Evolutionary conservation across 53 echinoderm and acorn worm species (phyloP).

Genomic region (Zoroaster sp.): DNA sequence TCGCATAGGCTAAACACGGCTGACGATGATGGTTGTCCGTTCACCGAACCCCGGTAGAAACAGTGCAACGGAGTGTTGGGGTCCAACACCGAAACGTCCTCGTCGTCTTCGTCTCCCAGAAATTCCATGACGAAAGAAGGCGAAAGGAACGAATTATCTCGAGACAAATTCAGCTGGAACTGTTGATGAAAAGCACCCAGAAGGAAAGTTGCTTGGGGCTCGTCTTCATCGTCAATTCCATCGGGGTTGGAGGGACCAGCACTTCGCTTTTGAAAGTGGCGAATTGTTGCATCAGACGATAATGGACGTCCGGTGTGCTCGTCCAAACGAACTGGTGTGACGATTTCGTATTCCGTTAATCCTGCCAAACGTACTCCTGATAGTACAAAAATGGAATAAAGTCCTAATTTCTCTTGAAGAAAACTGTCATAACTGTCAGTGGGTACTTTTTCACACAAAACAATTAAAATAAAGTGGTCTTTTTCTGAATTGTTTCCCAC

Average conservation of each 20-base stretch:
- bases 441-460: too few relatives aligned
- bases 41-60: conserved; percentile 86
- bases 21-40: conserved; percentile 75
- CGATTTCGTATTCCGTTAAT: conserved; percentile 67
- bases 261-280: conserved; percentile 75
- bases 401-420: too few relatives aligned
- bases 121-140: conserved; percentile 81
- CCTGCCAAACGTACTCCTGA: conserved; percentile 46
- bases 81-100: conserved; percentile 49
- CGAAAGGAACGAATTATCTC: conserved; percentile 81
- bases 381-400: neutral
- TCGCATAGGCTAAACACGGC: conserved; percentile 91
- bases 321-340: conserved; percentile 72
- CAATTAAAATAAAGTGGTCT: neutral
- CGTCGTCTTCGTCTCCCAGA: conserved; percentile 53
- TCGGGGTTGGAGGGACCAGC: neutral
- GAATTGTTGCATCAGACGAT: neutral
- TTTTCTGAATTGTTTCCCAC: neutral
- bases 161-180: conserved; percentile 73
- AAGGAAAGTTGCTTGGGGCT: conserved; percentile 52
- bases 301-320: conserved; percentile 54
- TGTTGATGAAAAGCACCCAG: conserved; percentile 87
- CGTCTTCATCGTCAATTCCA: neutral
- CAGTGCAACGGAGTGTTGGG: conserved; percentile 68
- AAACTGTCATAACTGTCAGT: too few relatives aligned